Percentiles rank a stretch among this genome's conserved stretches.
These are phyloP conservation scores for Cardiocondyla obscurior DNA, from an alignment of 1,140 invertebrate genomes.

Conservation along the genomic window DNA sequence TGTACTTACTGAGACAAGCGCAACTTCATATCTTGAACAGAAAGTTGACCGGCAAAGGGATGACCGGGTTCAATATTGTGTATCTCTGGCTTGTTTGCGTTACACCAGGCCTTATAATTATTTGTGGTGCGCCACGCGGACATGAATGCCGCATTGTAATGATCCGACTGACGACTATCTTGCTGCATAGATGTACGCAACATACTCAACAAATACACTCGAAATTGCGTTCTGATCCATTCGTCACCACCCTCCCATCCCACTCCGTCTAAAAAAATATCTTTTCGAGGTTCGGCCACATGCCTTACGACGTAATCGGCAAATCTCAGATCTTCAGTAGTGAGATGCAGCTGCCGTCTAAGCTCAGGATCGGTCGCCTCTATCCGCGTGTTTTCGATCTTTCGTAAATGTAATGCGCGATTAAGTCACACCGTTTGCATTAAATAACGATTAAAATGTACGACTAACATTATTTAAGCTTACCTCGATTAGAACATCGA, in stretches of 20 bases:
- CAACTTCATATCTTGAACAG: conserved; percentile 96
- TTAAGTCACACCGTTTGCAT: neutral
- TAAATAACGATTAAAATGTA: neutral
- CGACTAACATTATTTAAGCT: conserved; percentile 55
- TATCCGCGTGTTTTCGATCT: conserved; percentile 91
- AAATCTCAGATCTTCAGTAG: conserved; percentile 97
- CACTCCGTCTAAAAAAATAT: conserved; percentile 91
- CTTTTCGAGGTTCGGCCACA: conserved; percentile 91
- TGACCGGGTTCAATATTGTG: conserved; percentile 90
- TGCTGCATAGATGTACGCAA: conserved; percentile 91
- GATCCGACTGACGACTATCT: conserved; percentile 91
- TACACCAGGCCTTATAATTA: conserved; percentile 94
- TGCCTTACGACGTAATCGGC: conserved; percentile 96
- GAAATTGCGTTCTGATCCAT: conserved; percentile 98
- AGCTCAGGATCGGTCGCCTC: conserved; percentile 95
- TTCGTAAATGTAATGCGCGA: neutral
- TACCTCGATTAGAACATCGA: conserved; percentile 97
- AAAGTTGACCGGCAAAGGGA: conserved; percentile 96
- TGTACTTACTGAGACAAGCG: conserved; percentile 93
- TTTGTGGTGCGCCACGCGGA: conserved; percentile 93
- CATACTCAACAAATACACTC: conserved; percentile 94
- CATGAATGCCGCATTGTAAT: conserved; percentile 95
- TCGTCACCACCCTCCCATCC: conserved; percentile 96
- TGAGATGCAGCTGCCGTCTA: conserved; percentile 92
- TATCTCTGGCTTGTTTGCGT: conserved; percentile 87